A percentile compares a stretch with the other conserved stretches of the same genome.
phyloP scores from a whole-genome alignment of 2,113 vertebrate species.

The Syngnathus floridae region DNA sequence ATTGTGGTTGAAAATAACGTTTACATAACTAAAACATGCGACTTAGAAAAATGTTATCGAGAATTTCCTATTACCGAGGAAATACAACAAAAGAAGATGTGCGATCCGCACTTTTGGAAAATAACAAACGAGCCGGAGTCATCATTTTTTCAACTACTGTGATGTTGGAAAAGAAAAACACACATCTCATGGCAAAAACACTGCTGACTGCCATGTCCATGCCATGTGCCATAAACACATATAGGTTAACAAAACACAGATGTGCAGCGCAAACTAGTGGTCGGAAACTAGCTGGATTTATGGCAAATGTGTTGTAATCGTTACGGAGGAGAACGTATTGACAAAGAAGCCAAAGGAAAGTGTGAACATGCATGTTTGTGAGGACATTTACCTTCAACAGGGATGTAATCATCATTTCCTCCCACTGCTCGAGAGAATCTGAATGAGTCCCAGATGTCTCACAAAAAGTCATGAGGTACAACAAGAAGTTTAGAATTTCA shows the following conservation, averaged over 20 bases:
- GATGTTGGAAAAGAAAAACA: conserved; percentile 43
- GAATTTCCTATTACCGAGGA: no score
- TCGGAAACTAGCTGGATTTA: neutral
- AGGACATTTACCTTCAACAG: neutral
- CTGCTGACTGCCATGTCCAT: conserved; percentile 21
- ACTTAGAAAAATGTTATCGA: no score
- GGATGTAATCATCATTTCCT: conserved; percentile 17
- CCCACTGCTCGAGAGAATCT: neutral
- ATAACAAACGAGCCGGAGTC: no score
- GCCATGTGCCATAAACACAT: conserved; percentile 20
- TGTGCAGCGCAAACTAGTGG: conserved; percentile 12
- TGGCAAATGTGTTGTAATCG: conserved; percentile 1
- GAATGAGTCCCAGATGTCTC: conserved; percentile 6
- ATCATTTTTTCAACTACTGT: neutral
- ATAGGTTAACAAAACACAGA: conserved; percentile 36
- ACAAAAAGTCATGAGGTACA: conserved; percentile 3
- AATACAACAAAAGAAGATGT: no score
- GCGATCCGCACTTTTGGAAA: no score
- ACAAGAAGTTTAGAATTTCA: neutral
- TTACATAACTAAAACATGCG: no score
- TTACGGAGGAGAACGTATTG: neutral
- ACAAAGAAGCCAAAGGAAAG: neutral
- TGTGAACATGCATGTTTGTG: no score
- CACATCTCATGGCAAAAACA: conserved; percentile 33
- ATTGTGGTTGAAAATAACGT: neutral